Percentiles rank a stretch among this genome's conserved stretches.
Conservation (phyloP, 2,888 invertebrate species). For the Hanleya hanleyi region DNA sequence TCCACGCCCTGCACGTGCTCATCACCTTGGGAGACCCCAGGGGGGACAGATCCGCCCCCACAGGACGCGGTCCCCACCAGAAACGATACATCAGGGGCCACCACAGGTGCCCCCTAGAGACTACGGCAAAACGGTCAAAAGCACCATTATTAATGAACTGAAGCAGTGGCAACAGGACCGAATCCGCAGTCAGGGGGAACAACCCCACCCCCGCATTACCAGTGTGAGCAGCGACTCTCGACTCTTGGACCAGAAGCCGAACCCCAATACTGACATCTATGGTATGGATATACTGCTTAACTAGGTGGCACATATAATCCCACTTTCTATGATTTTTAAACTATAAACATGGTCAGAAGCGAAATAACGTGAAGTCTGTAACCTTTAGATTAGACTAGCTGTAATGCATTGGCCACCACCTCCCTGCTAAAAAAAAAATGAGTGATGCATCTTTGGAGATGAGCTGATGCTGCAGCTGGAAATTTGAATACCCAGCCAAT, state of each 20-base stretch:
- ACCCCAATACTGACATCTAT: slow-evolving; percentile 34
- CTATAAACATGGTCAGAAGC: too few species aligned
- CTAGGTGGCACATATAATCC: too few species aligned
- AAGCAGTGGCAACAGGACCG: slow-evolving; percentile 63
- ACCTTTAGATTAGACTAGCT: too few species aligned
- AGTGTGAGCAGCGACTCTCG: slow-evolving; percentile 36
- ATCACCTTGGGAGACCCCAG: not conserved
- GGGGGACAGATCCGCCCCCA: slow-evolving; percentile 26
- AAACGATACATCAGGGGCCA: slow-evolving; percentile 31
- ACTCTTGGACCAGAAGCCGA: slow-evolving; percentile 28
- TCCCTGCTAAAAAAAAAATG: too few species aligned
- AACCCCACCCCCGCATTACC: not conserved
- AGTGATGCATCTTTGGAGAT: too few species aligned
- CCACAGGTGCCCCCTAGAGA: slow-evolving; percentile 60
- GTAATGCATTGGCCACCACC: too few species aligned
- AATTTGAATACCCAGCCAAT: too few species aligned
- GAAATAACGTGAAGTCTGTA: too few species aligned
- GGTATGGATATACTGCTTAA: too few species aligned
- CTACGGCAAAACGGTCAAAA: slow-evolving; percentile 37
- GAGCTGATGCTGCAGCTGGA: too few species aligned
- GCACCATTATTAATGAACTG: slow-evolving; percentile 47
- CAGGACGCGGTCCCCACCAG: slow-evolving; percentile 9
- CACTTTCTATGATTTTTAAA: too few species aligned
- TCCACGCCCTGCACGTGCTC: slow-evolving; percentile 40
- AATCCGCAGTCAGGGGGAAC: not conserved